Evolutionary conservation across 2,888 invertebrate genomes (phyloP), one percentile per base, ranked within the genome.

Genomic region (Nowickia ferox): DNA sequence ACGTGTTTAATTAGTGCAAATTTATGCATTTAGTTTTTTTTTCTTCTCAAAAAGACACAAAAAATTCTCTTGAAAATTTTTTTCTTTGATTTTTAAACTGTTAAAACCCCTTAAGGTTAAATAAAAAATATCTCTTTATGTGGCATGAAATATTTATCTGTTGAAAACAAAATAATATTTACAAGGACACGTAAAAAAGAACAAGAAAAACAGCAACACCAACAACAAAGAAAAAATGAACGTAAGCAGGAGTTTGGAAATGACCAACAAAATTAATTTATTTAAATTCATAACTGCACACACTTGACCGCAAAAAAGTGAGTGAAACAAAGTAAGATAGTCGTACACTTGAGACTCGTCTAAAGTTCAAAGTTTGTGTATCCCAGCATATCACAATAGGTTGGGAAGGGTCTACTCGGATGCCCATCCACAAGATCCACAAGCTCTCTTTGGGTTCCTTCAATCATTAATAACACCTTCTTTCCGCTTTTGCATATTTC

Each of bases 1-100:
- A 84, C 72, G 71, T 78, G 83, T 68, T 84, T 84, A 78, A 84
- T 84, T 84, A 84, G 59, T 72, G 77, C 83, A 83, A 84, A 78
- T 78, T 78, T 78, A 84, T 84, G 83, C 59, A 81, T 63, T 79
- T 63, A 59, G 22, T 44, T 30, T 38, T 79, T 71, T 68, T 42
- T 44, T 17, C 15, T 19, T 8, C 2, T 46, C 4, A 10, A 9
- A 40, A 10, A 40, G 1, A 19, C 9, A 15, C 9, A 48, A 42
- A 44, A 48, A 19, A 48, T 48, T 59, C n/a, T 61, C 42, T 42
- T 22, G 17, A 17, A 46, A 46, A 71, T n/a, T n/a, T 15, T n/a
- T 59, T 15, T 57, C 42, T 17, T 48, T 77, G 17, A 59, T 61
- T 71, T 68, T 71, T 55, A 68, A 78, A 69, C 78, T 71, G 38